These are phyloP conservation scores for Cettia cetti DNA, from an alignment of 2,113 vertebrate species.

Conservation along the genomic window DNA sequence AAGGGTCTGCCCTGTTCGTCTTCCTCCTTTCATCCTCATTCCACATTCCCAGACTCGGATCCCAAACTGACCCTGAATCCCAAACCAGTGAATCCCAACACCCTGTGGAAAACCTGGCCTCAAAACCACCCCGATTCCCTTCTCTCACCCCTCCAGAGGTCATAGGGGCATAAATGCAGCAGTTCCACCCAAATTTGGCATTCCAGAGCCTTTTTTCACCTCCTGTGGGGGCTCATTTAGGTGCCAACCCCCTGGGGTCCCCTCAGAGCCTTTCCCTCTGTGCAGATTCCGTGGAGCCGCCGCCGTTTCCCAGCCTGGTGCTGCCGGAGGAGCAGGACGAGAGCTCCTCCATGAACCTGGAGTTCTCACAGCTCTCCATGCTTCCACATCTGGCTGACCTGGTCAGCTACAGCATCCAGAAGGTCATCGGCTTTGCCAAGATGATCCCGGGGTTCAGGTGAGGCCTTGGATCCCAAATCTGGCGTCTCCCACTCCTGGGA, in stretches of 20 bases:
- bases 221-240: accelerated
- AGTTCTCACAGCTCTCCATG: slow-evolving; percentile 83
- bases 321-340: slow-evolving; percentile 77
- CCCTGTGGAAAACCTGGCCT: background rate
- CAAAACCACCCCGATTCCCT: background rate
- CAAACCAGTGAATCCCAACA: background rate
- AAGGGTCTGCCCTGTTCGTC: background rate
- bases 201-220: too few species aligned
- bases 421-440: slow-evolving; percentile 96
- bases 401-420: slow-evolving; percentile 98
- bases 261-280: background rate
- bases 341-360: slow-evolving; percentile 33
- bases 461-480: background rate
- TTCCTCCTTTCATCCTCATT: background rate
- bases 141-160: accelerated
- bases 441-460: slow-evolving; percentile 98
- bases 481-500: accelerated
- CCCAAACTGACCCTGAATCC: background rate
- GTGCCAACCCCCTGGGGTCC: background rate
- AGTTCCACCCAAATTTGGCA: accelerated
- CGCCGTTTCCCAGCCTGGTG: slow-evolving; percentile 78
- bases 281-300: slow-evolving; percentile 77
- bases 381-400: slow-evolving; percentile 93
- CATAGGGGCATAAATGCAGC: accelerated
- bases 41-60: background rate